These are phyloP conservation scores for Cardiocondyla obscurior DNA, from an alignment of 1,140 invertebrate genomes.

Conservation along the genomic window DNA sequence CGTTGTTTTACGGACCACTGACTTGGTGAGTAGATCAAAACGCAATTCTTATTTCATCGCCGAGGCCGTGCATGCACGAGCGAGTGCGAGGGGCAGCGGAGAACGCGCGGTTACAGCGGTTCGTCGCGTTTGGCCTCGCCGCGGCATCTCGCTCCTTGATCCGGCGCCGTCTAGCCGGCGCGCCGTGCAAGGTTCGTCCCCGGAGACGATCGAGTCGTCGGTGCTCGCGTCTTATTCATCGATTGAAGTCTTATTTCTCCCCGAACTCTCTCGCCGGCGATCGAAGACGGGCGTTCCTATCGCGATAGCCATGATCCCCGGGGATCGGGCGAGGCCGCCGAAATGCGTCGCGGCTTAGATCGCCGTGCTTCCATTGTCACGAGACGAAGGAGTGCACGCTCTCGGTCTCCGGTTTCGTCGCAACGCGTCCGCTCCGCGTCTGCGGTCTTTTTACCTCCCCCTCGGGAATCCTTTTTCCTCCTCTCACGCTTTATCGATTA, in stretches of 20 bases:
- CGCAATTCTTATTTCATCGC: background rate
- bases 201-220: background rate
- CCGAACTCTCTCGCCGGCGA: too few relatives aligned
- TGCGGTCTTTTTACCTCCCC: background rate
- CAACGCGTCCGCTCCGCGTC: background rate
- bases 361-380: slow-evolving; percentile 15
- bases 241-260: too few relatives aligned
- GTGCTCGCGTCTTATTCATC: too few relatives aligned
- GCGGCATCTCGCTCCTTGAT: background rate
- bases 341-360: background rate
- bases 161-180: slow-evolving; percentile 1
- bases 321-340: background rate
- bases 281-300: background rate
- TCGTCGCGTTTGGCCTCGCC: background rate
- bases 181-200: background rate
- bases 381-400: background rate
- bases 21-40: slow-evolving; percentile 73
- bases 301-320: background rate
- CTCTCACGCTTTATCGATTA: background rate
- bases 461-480: too few relatives aligned
- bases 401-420: too few relatives aligned
- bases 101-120: background rate
- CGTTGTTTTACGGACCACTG: slow-evolving; percentile 73
- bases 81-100: too few relatives aligned
- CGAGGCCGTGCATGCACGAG: too few relatives aligned